Conservation (phyloP, 2,888 invertebrate species). For the Deladenus siricidicola region DNA sequence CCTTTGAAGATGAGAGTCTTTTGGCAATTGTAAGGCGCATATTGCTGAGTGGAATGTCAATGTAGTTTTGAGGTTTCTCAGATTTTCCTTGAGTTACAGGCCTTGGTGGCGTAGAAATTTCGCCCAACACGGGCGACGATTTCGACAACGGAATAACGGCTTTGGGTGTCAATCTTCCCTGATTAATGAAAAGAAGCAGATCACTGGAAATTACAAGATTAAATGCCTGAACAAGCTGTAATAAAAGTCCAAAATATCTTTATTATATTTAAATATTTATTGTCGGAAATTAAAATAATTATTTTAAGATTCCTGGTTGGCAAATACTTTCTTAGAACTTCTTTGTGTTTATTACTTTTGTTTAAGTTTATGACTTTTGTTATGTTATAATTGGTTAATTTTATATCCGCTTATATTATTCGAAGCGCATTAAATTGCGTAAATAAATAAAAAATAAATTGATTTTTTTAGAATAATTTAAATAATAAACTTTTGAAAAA, state of each 20-base stretch:
- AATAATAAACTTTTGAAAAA: neutral
- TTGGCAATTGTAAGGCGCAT: conserved; percentile 65
- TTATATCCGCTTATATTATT: too few relatives aligned
- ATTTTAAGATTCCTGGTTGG: neutral
- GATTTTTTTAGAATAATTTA: too few relatives aligned
- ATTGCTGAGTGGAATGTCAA: conserved; percentile 61
- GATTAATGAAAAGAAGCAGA: conserved; percentile 34
- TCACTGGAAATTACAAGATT: conserved; percentile 36
- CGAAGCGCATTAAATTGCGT: too few relatives aligned
- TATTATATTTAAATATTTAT: too few relatives aligned
- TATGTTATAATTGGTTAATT: too few relatives aligned
- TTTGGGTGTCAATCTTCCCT: conserved; percentile 27
- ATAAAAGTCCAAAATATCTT: neutral
- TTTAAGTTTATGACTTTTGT: too few relatives aligned
- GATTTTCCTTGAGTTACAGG: conserved; percentile 1
- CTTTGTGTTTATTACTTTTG: too few relatives aligned
- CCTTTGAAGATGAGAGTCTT: conserved; percentile 63
- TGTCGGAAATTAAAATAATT: neutral
- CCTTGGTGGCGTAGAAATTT: neutral
- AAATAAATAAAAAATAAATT: too few relatives aligned
- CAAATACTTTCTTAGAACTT: too few relatives aligned
- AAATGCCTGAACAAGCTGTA: neutral
- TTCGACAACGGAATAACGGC: too few relatives aligned
- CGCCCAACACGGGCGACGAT: too few relatives aligned
- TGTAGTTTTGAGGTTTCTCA: conserved; percentile 42